Base-by-base conservation (phyloP, 2,888 invertebrate genomes). In the Meloe dianella region DNA sequence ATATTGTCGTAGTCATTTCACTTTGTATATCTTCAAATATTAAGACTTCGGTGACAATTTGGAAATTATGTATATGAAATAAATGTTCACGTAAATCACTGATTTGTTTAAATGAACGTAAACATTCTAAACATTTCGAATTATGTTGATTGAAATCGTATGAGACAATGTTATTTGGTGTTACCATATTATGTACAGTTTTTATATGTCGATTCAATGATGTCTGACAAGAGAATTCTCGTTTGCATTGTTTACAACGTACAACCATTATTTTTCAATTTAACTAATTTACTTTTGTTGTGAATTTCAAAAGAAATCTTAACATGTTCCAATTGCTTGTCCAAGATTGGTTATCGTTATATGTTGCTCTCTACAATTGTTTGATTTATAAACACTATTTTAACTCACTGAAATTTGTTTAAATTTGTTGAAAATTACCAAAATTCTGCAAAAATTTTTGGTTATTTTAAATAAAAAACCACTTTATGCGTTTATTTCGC, bases 71-170 rank as follows among this genome's bases (percentile, higher is more conserved):
- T 12, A 51, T 22, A 22, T 51, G 51, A 22, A 51, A 51, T 51
- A 51, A 22, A 51, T 51, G 51, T 51, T 51, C 51, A 12, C 51
- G 51, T 51, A 51, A 22, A 51, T 51, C 51, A 22, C 51, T 51
- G 22, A 51, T 51, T 22, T 51, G 51, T 51, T 51, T 51, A 12
- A 51, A 51, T 12, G 51, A 51, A 10, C 51, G 51, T 22, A 51
- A 51, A 51, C 51, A 51, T 51, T 51, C 51, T 9, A 51, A 51
- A 51, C 51, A 51, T 51, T 51, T 51, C 51, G 51, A 51, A 51
- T 51, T 51, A 10, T 51, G 22, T 12, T 51, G 51, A 51, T 51
- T 51, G 20, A 51, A 51, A 51, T 51, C 51, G 6, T 51, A 51
- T 12, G 51, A 51, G 10, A 51, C 51, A 5, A 51, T 22, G 22